These are phyloP conservation scores for Stomatorhinus ivindoensis DNA, from an alignment of 2,113 vertebrate genomes.

Conservation along the genomic window DNA sequence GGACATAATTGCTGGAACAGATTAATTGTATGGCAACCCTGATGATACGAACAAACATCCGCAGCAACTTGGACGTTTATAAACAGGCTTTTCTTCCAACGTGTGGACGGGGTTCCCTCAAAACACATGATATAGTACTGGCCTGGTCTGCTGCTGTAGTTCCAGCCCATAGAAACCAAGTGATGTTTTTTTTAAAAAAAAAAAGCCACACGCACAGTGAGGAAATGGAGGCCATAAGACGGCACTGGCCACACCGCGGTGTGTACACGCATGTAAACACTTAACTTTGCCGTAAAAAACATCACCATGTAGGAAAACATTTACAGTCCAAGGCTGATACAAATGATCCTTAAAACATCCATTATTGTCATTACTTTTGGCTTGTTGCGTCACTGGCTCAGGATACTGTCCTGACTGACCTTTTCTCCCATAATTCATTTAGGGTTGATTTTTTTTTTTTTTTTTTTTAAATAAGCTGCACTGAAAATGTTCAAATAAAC, in stretches of 20 bases:
- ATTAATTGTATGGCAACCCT: not conserved
- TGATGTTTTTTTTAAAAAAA: not conserved
- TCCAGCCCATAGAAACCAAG: not conserved
- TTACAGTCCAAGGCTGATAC: slow-evolving; percentile 26
- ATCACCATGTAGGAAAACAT: slow-evolving; percentile 38
- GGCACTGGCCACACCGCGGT: not conserved
- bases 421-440: not conserved
- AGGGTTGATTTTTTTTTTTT: not conserved
- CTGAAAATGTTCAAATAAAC: not conserved
- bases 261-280: slow-evolving; percentile 16
- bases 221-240: not conserved
- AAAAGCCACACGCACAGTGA: not conserved
- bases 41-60: not conserved
- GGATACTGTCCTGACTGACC: not conserved
- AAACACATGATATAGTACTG: not conserved
- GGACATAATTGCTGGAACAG: not conserved
- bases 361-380: not conserved
- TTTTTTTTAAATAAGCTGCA: not conserved
- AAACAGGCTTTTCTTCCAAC: not conserved
- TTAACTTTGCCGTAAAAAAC: slow-evolving; percentile 38
- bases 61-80: too few relatives aligned
- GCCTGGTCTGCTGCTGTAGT: not conserved
- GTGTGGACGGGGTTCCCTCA: not conserved
- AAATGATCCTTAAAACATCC: slow-evolving; percentile 20
- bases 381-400: not conserved